Evolutionary conservation across 2,113 vertebrate genomes (phyloP), one percentile per base, ranked within the genome.

Genomic region (Potamarius usumacintae): DNA sequence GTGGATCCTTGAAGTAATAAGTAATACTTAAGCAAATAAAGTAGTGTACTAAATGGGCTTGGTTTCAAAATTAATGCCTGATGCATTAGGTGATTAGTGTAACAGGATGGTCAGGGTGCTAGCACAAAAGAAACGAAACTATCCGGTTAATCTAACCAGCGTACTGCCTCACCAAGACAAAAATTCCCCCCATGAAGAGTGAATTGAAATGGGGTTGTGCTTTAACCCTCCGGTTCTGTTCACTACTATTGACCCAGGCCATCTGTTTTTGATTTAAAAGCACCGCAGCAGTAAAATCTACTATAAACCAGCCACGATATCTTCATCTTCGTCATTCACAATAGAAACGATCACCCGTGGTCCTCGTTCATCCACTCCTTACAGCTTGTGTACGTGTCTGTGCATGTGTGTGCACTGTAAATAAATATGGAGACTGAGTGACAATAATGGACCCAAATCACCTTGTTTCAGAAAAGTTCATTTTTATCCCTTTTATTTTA

Each of bases 11-110:
- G 52, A 57, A 15, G 22, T 60, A 67, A 67, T 50, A 27, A 83
- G 62, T 12, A 34, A 80, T 15, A 80, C 15, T 6, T 81, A 81
- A 55, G 22, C 11, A 48, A 18, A 42, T 15, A n/a, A 10, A 22
- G 53, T 63, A 65, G 85, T 65, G 85, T 76, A 78, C 52, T 69
- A 55, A 80, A 80, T n/a, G 7, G 60, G 7, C 62, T 34, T 48
- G 85, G 62, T 52, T 48, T 78, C 34, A 84, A 10, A 53, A 62
- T 71, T 79, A 62, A 5, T n/a, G 48, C 20, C 71, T 18, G 58
- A 4, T 14, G 74, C 48, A 53, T 52, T 77, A 52, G 42, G 14
- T 58, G 27, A 81, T 80, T 34, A 60, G 17, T 60, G 27, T 60
- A 81, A 55, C 27, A 58, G 15, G 50, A 55, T 55, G 76, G 14